These are phyloP conservation scores for Vicugna pacos DNA, from an alignment of 2,113 vertebrate genomes.

Conservation along the genomic window DNA sequence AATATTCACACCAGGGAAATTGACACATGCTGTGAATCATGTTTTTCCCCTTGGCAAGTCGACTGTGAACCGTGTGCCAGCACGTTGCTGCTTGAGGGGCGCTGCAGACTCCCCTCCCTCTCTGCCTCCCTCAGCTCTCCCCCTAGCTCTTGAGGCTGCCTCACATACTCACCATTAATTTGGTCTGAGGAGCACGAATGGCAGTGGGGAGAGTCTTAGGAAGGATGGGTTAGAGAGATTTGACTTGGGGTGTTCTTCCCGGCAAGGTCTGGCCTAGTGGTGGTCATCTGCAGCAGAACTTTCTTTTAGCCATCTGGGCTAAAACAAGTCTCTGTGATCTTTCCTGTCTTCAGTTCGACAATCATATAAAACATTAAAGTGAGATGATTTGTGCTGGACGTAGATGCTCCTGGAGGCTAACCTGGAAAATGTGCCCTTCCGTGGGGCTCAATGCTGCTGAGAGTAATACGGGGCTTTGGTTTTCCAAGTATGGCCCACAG, in stretches of 20 bases:
- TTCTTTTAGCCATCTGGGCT: background rate
- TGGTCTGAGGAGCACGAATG: background rate
- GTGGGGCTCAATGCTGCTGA: too few relatives aligned
- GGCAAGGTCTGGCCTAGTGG: background rate
- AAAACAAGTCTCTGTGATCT: background rate
- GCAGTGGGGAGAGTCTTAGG: background rate
- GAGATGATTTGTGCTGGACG: too few relatives aligned
- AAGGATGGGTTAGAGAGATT: background rate
- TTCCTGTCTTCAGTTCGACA: constrained; percentile 22
- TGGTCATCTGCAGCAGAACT: background rate
- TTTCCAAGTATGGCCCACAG: too few relatives aligned
- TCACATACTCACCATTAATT: background rate
- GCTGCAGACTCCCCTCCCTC: background rate
- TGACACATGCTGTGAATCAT: background rate
- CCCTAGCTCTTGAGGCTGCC: background rate
- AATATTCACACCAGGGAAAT: background rate
- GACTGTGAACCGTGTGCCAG: background rate
- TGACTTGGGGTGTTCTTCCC: background rate
- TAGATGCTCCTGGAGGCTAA: too few relatives aligned
- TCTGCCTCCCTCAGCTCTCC: background rate
- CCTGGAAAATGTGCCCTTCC: too few relatives aligned
- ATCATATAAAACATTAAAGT: background rate
- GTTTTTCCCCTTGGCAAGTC: background rate
- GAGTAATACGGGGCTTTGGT: too few relatives aligned
- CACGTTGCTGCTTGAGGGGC: background rate